A percentile compares a stretch with the other conserved stretches of the same genome.
phyloP scores from a whole-genome alignment of 2,797 vertebrate genomes.

The Paramormyrops hopkinsi region DNA sequence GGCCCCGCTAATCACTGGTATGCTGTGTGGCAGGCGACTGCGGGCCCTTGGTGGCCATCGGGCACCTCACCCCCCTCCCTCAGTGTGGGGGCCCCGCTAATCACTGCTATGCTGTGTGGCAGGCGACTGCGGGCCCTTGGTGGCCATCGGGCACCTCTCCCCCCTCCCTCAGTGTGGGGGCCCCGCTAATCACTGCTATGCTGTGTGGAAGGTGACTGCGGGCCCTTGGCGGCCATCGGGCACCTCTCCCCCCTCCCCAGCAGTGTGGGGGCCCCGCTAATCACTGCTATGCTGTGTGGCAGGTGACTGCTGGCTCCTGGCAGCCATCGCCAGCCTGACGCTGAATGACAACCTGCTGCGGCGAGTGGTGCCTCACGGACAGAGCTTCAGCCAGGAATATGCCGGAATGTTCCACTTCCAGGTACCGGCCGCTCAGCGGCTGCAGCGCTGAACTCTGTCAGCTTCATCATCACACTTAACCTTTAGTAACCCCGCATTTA shows the following conservation, averaged over 20 bases:
- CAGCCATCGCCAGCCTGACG: conserved; percentile 70
- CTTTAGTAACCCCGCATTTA: not conserved
- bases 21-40: no score
- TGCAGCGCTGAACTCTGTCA: not conserved
- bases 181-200: not conserved
- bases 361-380: conserved; percentile 67
- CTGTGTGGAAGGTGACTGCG: conserved; percentile 63
- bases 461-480: not conserved
- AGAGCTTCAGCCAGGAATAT: conserved; percentile 55
- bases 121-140: conserved; percentile 73
- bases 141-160: conserved; percentile 54
- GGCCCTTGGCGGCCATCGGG: conserved; percentile 53
- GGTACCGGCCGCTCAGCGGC: conserved; percentile 38
- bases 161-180: not conserved
- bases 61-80: not conserved
- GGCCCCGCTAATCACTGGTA: no score
- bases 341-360: conserved; percentile 61
- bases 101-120: not conserved
- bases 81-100: not conserved
- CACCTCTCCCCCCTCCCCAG: not conserved
- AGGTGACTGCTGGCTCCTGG: conserved; percentile 74
- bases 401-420: conserved; percentile 70
- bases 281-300: not conserved
- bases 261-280: not conserved
- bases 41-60: no score